These are phyloP conservation scores for Acropternis orthonyx DNA, from an alignment of 2,797 vertebrate species.

Conservation along the genomic window DNA sequence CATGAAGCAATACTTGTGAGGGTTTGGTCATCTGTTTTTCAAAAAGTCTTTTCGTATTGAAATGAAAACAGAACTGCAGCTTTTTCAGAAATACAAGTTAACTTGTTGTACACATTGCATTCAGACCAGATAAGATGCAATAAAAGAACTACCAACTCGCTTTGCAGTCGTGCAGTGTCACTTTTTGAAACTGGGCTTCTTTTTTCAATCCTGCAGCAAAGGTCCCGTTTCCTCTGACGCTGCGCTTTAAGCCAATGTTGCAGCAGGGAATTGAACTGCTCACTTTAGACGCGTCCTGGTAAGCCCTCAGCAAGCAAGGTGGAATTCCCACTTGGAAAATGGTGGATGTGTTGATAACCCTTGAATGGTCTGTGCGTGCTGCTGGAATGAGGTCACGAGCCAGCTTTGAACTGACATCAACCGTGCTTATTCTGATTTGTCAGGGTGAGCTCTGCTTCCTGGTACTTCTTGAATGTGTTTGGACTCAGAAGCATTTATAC, in stretches of 20 bases:
- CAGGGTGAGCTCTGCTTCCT: slow-evolving; percentile 99
- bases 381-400: not conserved
- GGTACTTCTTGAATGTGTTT: slow-evolving; percentile 99
- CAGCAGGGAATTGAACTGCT: slow-evolving; percentile 98
- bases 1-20: not conserved
- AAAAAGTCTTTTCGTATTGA: not conserved
- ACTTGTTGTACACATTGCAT: not conserved
- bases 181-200: not conserved
- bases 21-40: not conserved
- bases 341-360: not conserved
- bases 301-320: slow-evolving; percentile 56
- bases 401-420: not conserved
- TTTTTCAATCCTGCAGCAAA: slow-evolving; percentile 81
- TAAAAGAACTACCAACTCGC: not conserved
- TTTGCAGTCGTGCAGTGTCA: not conserved
- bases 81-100: not conserved
- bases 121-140: not conserved
- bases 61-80: not conserved
- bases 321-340: not conserved
- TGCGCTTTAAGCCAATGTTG: slow-evolving; percentile 98
- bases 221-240: slow-evolving; percentile 95
- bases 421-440: slow-evolving; percentile 40
- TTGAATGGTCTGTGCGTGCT: not conserved
- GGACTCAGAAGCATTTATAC: slow-evolving; percentile 99
- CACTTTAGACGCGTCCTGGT: slow-evolving; percentile 97